A percentile compares a stretch with the other conserved stretches of the same genome.
These are phyloP conservation scores for Pollimyrus isidori DNA, from an alignment of 2,113 vertebrate species.

Conservation along the genomic window DNA sequence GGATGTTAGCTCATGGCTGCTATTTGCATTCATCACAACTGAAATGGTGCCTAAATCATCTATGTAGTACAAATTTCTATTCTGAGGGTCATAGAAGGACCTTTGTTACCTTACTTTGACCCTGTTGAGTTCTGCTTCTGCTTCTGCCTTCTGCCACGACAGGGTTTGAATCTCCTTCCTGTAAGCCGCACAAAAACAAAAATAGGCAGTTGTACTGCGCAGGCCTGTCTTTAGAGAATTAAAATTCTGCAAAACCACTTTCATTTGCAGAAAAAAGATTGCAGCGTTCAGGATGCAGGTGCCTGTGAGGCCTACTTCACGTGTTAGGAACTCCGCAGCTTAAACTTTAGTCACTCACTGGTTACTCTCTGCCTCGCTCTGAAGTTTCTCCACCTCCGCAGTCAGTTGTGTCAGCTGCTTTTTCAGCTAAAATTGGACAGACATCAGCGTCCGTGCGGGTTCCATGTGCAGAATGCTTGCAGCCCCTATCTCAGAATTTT, in stretches of 20 bases:
- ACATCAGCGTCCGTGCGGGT: not conserved
- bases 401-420: constrained; percentile 7
- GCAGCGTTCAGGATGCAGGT: not conserved
- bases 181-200: not conserved
- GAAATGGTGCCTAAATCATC: not conserved
- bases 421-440: constrained; percentile 22
- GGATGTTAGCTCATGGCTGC: not conserved
- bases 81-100: not conserved
- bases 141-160: constrained; percentile 29
- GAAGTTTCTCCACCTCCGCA: constrained; percentile 30
- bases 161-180: constrained; percentile 39
- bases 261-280: not conserved
- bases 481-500: not conserved
- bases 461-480: not conserved
- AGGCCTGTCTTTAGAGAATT: not conserved
- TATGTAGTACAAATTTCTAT: not conserved
- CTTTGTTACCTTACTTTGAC: constrained; percentile 34
- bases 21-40: not conserved
- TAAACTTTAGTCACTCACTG: constrained; percentile 31
- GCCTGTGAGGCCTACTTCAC: not conserved
- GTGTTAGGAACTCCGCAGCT: not conserved
- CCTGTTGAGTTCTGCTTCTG: constrained; percentile 33
- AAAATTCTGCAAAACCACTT: not conserved
- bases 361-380: constrained; percentile 31
- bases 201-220: not conserved